Evolutionary conservation across 2,797 vertebrate species (phyloP).

Genomic region (Acanthiza pusilla): DNA sequence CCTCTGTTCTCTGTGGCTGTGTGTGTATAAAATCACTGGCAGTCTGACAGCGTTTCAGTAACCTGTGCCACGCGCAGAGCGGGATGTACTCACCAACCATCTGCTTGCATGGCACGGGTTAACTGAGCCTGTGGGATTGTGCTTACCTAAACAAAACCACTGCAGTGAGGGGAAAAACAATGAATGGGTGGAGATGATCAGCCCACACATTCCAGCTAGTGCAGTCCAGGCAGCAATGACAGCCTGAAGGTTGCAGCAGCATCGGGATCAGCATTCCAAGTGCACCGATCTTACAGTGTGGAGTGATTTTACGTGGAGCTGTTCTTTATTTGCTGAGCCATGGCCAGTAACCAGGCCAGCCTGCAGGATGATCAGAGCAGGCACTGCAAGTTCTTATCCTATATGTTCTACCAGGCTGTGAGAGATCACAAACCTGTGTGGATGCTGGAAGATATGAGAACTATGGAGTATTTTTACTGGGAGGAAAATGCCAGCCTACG

Average conservation of each 20-base stretch:
- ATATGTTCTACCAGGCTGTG: slow-evolving; percentile 86
- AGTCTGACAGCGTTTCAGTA: slow-evolving; percentile 45
- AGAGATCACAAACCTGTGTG: slow-evolving; percentile 85
- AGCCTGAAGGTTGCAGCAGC: slow-evolving; percentile 67
- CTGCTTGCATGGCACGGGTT: slow-evolving; percentile 66
- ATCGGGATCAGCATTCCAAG: slow-evolving; percentile 59
- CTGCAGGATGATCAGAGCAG: slow-evolving; percentile 71
- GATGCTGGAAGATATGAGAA: slow-evolving; percentile 89
- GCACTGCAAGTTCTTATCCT: slow-evolving; percentile 78
- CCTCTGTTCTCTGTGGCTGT: slow-evolving; percentile 40
- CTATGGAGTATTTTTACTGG: slow-evolving; percentile 84
- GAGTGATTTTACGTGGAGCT: slow-evolving; percentile 41
- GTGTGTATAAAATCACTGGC: slow-evolving; percentile 41
- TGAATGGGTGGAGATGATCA: slow-evolving; percentile 72
- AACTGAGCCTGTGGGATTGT: slow-evolving; percentile 64
- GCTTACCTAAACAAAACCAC: slow-evolving; percentile 73
- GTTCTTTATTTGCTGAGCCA: slow-evolving; percentile 54
- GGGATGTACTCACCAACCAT: slow-evolving; percentile 20
- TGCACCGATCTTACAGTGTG: slow-evolving; percentile 35
- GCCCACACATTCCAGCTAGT: slow-evolving; percentile 52
- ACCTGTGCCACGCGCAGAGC: slow-evolving; percentile 9
- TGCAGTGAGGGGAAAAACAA: slow-evolving; percentile 69
- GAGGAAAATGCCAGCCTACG: slow-evolving; percentile 77
- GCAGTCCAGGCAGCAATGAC: slow-evolving; percentile 62
- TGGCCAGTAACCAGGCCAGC: slow-evolving; percentile 72